Percentiles rank a stretch among this genome's conserved stretches.
Conservation (phyloP, 2,888 invertebrate genomes). For the Synanthedon myopaeformis region DNA sequence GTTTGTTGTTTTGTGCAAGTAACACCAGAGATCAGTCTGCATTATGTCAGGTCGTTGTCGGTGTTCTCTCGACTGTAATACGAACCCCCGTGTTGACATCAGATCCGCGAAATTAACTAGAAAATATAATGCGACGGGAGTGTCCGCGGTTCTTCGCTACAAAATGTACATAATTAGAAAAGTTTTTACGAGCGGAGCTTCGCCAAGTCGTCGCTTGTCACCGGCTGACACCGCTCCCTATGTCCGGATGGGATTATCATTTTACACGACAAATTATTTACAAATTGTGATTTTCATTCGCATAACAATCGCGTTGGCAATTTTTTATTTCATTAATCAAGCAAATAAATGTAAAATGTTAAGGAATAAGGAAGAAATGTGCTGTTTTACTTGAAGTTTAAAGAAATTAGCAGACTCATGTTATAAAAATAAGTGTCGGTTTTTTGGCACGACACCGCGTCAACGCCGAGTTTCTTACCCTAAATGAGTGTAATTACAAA, state of each 20-base stretch:
- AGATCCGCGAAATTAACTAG: constrained; percentile 55
- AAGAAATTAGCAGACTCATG: constrained; percentile 28
- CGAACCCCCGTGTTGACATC: constrained; percentile 29
- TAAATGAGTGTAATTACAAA: constrained; percentile 67
- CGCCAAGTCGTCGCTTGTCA: constrained; percentile 57
- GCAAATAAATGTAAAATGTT: too few species aligned
- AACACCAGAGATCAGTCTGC: constrained; percentile 26
- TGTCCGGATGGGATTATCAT: constrained; percentile 58
- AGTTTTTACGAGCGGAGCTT: constrained; percentile 61
- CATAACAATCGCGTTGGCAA: constrained; percentile 1
- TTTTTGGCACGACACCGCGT: constrained; percentile 65
- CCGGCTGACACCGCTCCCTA: constrained; percentile 45
- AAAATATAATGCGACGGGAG: constrained; percentile 53
- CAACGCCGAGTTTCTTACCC: constrained; percentile 53
- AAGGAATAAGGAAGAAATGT: constrained; percentile 7
- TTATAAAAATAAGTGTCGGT: constrained; percentile 55
- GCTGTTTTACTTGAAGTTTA: constrained; percentile 16
- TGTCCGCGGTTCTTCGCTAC: constrained; percentile 50
- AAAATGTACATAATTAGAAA: constrained; percentile 69
- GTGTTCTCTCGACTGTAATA: constrained; percentile 13
- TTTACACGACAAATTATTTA: constrained; percentile 54
- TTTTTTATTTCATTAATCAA: not conserved
- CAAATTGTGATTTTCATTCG: constrained; percentile 35
- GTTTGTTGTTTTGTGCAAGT: constrained; percentile 35
- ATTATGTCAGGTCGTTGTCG: constrained; percentile 19